Evolutionary conservation across 2,888 invertebrate genomes (phyloP).

Genomic region (Epirrhoe alternata): DNA sequence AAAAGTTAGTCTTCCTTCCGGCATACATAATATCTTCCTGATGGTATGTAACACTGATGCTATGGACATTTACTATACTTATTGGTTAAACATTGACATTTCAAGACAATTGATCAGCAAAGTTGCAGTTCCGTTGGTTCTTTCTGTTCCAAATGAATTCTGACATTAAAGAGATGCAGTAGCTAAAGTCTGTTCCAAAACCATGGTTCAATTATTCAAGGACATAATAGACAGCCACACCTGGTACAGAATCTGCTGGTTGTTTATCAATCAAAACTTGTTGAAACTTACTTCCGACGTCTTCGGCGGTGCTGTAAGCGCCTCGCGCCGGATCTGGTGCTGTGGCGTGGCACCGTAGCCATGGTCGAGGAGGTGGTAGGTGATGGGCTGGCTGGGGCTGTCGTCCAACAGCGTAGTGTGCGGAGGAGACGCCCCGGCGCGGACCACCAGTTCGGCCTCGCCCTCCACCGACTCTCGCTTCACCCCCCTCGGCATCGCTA

Average conservation of each 20-base stretch:
- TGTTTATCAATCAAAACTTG: constrained; percentile 2
- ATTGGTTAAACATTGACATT: background rate
- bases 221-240: background rate
- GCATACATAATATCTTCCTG: background rate
- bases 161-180: background rate
- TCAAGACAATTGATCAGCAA: background rate
- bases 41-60: too few relatives aligned
- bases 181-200: too few relatives aligned
- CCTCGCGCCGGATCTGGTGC: constrained; percentile 86
- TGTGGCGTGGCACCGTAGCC: constrained; percentile 94
- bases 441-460: constrained; percentile 81
- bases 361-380: constrained; percentile 93
- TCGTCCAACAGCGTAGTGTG: constrained; percentile 80
- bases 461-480: constrained; percentile 84
- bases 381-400: constrained; percentile 84
- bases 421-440: constrained; percentile 83
- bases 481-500: constrained; percentile 87
- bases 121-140: background rate
- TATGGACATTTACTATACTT: background rate
- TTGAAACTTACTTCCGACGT: constrained; percentile 80
- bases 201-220: background rate
- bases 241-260: constrained; percentile 2
- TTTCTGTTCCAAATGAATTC: background rate
- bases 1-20: background rate
- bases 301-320: constrained; percentile 82